Percentiles rank a stretch among this genome's conserved stretches.
These are phyloP conservation scores for Gymnothorax reevesii DNA, from an alignment of 2,797 vertebrate species.

Conservation along the genomic window DNA sequence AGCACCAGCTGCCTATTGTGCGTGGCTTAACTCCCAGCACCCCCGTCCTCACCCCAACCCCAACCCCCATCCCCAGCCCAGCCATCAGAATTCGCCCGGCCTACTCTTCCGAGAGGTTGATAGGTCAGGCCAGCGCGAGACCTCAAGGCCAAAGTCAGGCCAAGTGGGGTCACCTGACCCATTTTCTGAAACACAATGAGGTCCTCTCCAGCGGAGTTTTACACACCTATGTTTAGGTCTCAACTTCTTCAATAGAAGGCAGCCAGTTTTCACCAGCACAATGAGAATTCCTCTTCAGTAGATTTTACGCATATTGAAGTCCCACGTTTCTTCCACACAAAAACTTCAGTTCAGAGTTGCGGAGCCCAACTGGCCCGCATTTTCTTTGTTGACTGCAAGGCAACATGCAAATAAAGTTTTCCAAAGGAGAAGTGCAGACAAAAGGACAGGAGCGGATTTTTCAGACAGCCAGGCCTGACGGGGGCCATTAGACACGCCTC, in stretches of 20 bases:
- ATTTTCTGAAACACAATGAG: slow-evolving; percentile 51
- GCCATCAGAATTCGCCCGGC: slow-evolving; percentile 17
- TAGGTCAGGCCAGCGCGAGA: slow-evolving; percentile 49
- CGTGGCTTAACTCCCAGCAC: slow-evolving; percentile 51
- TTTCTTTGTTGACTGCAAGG: background rate
- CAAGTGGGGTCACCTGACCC: slow-evolving; percentile 45
- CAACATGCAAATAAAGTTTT: background rate
- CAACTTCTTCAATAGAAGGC: background rate
- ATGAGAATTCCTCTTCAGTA: too few relatives aligned
- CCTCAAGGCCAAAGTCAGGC: slow-evolving; percentile 56
- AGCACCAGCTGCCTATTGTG: slow-evolving; percentile 54
- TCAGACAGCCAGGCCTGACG: background rate
- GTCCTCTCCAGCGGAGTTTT: slow-evolving; percentile 36
- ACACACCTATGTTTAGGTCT: slow-evolving; percentile 45
- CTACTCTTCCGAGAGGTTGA: slow-evolving; percentile 34
- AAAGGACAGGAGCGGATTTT: background rate
- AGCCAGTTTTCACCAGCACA: background rate
- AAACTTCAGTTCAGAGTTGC: slow-evolving; percentile 27
- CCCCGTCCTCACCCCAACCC: slow-evolving; percentile 41
- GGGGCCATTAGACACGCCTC: background rate
- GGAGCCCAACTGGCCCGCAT: slow-evolving; percentile 41
- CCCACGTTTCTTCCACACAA: too few relatives aligned
- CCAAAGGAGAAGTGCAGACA: background rate
- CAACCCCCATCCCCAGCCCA: slow-evolving; percentile 15
- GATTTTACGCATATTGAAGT: too few relatives aligned